Conservation (phyloP, 2,888 invertebrate species). For the Clostera curtula region DNA sequence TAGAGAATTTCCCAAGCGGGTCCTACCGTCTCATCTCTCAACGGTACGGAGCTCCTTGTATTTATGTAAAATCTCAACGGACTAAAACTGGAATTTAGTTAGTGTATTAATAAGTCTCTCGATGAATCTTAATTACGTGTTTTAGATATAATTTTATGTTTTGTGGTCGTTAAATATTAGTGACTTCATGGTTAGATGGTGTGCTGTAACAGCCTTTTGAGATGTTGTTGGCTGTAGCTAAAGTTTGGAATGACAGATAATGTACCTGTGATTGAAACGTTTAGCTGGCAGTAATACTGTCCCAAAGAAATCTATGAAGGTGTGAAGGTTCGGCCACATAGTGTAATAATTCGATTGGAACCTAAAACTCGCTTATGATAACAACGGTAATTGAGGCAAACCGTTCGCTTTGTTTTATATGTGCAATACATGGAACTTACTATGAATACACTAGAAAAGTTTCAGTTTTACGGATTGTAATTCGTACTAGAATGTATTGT, state of each 20-base stretch:
- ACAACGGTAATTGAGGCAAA: slow-evolving; percentile 19
- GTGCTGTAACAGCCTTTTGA: not conserved
- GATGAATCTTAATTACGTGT: slow-evolving; percentile 21
- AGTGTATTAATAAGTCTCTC: slow-evolving; percentile 32
- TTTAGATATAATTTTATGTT: slow-evolving; percentile 26
- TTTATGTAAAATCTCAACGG: slow-evolving; percentile 13
- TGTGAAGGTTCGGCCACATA: slow-evolving; percentile 21
- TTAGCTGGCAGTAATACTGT: no score
- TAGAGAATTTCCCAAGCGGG: slow-evolving; percentile 11
- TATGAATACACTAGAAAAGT: slow-evolving; percentile 39
- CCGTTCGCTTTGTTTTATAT: slow-evolving; percentile 21
- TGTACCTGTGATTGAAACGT: no score
- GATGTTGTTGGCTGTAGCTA: not conserved
- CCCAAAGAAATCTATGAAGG: slow-evolving; percentile 5
- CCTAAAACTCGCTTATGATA: slow-evolving; percentile 28
- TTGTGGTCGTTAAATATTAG: slow-evolving; percentile 18
- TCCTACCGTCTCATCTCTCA: slow-evolving; percentile 5
- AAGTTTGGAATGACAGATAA: no score
- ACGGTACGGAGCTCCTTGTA: slow-evolving; percentile 6
- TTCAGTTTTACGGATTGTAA: slow-evolving; percentile 37
- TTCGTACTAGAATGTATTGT: slow-evolving; percentile 37
- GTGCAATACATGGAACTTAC: slow-evolving; percentile 18
- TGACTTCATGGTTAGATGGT: not conserved
- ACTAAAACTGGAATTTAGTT: slow-evolving; percentile 45
- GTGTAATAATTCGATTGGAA: slow-evolving; percentile 28